Base-by-base conservation (phyloP, 1,140 invertebrate genomes). In the Cyclargus thomasi region DNA sequence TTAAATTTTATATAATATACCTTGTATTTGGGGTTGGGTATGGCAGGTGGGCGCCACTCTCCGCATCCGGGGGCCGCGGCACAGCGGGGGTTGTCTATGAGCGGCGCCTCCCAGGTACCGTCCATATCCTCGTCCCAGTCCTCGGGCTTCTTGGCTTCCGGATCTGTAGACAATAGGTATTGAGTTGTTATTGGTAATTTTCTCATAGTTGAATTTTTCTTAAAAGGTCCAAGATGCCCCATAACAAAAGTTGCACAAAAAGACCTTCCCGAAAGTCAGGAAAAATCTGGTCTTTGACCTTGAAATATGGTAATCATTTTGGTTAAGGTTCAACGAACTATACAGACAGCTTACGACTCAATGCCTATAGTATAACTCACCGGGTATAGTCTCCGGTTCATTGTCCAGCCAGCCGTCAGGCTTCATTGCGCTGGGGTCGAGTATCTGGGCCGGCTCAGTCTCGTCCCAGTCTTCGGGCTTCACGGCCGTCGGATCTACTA, bases 111-210 rank as follows among this genome's bases (percentile, higher is more conserved):
- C 98, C 98, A 99, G 86, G 97, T 96, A 0, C 99, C 99, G 91
- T 99, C 99, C 95, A 99, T 99, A 73, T 99, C 97, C 62, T 96
- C 94, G 91, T 99, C 98, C 98, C 98, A 99, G 86, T 99, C 98
- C 0, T 93, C 93, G 0, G 98, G 98, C 91, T 97, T 98, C 36
- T 93, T 90, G 8, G 97, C 96, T 57, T 95, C 93, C 0, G 97
- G 94, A 91, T 99, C 98, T 72, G 69, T 22, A 1, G 5, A 36
- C 47, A 17, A 36, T n/a, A n/a, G n/a, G n/a, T n/a, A n/a, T n/a
- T n/a, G n/a, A n/a, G n/a, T n/a, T n/a, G n/a, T n/a, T n/a, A n/a
- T n/a, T n/a, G n/a, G n/a, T n/a, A n/a, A n/a, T n/a, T n/a, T n/a
- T n/a, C n/a, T n/a, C n/a, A n/a, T n/a, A n/a, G n/a, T n/a, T n/a